Percentiles rank a stretch among this genome's conserved stretches.
Conservation (phyloP, 35 echinoderm and acorn worm species). For the Ophiothrix spiculata region DNA sequence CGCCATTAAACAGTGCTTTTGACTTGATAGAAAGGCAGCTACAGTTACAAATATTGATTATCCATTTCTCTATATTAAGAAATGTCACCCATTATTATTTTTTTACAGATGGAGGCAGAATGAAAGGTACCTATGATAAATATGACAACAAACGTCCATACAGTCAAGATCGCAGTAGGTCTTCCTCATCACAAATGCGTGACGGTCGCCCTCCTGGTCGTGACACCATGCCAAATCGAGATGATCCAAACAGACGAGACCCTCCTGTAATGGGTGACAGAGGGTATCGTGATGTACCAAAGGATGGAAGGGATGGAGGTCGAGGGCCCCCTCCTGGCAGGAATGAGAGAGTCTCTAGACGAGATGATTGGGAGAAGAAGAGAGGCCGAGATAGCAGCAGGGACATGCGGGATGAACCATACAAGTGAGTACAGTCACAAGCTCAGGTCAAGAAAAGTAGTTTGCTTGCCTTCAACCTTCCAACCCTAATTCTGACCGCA, state of each 20-base stretch:
- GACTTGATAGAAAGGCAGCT: no score
- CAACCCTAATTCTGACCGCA: no score
- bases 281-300: no score
- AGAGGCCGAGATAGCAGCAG: conserved; percentile 23
- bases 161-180: background rate
- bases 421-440: background rate
- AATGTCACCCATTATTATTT: no score
- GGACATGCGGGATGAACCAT: background rate
- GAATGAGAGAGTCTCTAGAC: conserved; percentile 46
- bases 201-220: background rate
- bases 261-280: no score
- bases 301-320: background rate
- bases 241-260: background rate
- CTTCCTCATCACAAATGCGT: background rate
- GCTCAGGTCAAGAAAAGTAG: no score
- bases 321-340: background rate
- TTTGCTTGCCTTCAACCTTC: no score
- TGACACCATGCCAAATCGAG: background rate
- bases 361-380: conserved; percentile 57
- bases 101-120: background rate
- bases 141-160: conserved; percentile 5
- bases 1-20: no score
- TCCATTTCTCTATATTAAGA: no score
- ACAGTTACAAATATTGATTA: no score
- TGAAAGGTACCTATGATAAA: background rate